Evolutionary conservation across 2,888 invertebrate genomes (phyloP), one percentile per base, ranked within the genome.

Genomic region (Sinhomidia bicolor): DNA sequence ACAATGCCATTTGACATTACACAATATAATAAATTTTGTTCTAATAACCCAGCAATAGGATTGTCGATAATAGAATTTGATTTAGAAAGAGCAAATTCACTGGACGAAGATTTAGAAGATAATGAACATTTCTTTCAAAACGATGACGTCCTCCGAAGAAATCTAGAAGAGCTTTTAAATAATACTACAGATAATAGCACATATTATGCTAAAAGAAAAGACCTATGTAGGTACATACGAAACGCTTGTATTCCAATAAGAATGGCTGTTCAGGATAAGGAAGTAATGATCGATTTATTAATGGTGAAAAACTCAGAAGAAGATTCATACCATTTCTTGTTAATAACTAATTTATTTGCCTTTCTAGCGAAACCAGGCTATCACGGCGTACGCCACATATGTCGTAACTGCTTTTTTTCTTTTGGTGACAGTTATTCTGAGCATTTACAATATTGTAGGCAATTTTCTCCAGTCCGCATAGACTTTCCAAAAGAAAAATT

Each of bases 1-100:
- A n/a, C 44, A 29, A 78, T 78, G 54, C 78, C 54, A 12, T 78
- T 78, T 54, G 17, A 26, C 12, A 1, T 54, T 0, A 1, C 1
- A 10, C 78, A 78, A 78, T 29, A 51, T 29, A 44, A 29, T 7
- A 47, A 7, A 51, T 78, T 78, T 54, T 51, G 29, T 14, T 17
- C 9, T 9, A 54, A 54, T 29, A 54, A 78, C n/a, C 78, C 54
- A 14, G n/a, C 17, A 20, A 78, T 78, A 14, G 78, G 78, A 0
- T 17, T 54, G 4, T 78, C 51, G 0, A 78, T 78, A 23, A 51
- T 78, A 12, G 26, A 78, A 17, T 78, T 51, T n/a, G 78, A 78
- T 23, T 3, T 12, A 7, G 74, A 74, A 3, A 44, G 74, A 47
- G 41, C 41, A 23, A 9, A 74, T 32, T 4, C 1, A 20, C 6